Evolutionary conservation across 2,797 vertebrate genomes (phyloP), one percentile per base, ranked within the genome.

Genomic region (Linurgus olivaceus): DNA sequence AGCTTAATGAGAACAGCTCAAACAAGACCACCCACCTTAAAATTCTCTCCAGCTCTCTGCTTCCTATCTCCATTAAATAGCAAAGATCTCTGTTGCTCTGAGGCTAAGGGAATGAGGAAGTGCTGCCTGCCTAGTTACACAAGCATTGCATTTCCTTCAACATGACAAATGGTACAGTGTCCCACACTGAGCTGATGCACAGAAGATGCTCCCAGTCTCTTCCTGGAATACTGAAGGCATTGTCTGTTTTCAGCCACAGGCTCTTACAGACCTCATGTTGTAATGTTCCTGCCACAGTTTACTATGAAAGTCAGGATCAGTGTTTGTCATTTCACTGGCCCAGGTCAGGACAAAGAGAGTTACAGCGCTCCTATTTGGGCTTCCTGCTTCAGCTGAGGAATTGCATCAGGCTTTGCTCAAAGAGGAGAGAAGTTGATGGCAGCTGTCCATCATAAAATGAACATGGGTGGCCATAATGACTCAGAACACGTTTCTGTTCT

Each of bases 1-100:
- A 92, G 80, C 40, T 90, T 77, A 84, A 74, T 66, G 58, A 88
- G 45, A 93, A 89, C 8, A 13, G 67, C 67, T 92, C 59, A 65
- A 84, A 83, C 58, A 90, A 94, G 84, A 52, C 72, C 88, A 76
- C 54, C 26, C 61, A 44, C 58, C 72, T 82, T 89, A 86, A 95
- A 87, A 79, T 59, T 29, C 51, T 59, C 66, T 71, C 29, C 58
- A 52, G 65, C 51, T 71, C 66, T 77, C 72, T 83, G 65, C 33
- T 65, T 65, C 58, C 58, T 59, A 12, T 65, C 33, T 66, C 29
- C 26, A 28, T 40, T 65, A 77, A 70, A 58, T 28, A 28, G 79
- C 62, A 55, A 82, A 80, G 47, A 47, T 87, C 74, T 90, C 74
- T 75, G 66, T 50, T 67, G 48, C 55, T 94, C 92, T 68, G 68